Percentiles rank a stretch among this genome's conserved stretches.
Conservation (phyloP, 2,888 invertebrate genomes). For the Pandemis heparana region DNA sequence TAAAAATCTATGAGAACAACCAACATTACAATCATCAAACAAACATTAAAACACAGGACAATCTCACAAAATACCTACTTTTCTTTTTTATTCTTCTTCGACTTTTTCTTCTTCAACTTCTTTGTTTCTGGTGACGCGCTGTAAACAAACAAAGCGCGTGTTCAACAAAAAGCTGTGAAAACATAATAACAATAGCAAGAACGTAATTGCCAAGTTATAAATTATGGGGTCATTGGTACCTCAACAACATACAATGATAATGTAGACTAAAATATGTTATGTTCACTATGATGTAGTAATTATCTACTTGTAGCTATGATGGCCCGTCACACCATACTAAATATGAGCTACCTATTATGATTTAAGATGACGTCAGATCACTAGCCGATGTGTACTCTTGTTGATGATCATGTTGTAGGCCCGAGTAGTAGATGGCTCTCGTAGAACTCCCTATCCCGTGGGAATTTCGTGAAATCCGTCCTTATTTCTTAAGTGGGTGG, state of each 20-base stretch:
- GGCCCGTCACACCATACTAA: too few relatives aligned
- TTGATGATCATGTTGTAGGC: too few relatives aligned
- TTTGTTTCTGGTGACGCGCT: constrained; percentile 91
- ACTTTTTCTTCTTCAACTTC: constrained; percentile 92
- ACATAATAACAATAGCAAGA: neutral
- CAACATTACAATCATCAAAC: constrained; percentile 50
- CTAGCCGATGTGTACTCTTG: too few relatives aligned
- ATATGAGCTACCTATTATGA: too few relatives aligned
- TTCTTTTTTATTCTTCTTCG: constrained; percentile 91
- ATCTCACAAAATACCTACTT: constrained; percentile 83
- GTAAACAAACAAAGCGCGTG: constrained; percentile 42
- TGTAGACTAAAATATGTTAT: neutral
- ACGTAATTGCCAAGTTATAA: constrained; percentile 4
- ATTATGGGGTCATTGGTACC: neutral
- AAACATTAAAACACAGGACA: constrained; percentile 42
- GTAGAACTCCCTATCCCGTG: too few relatives aligned
- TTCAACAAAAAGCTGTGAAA: constrained; percentile 9
- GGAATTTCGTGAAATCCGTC: too few relatives aligned
- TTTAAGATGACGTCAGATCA: too few relatives aligned
- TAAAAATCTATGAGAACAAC: constrained; percentile 67
- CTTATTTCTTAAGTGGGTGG: too few relatives aligned
- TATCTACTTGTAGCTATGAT: too few relatives aligned
- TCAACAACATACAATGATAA: neutral
- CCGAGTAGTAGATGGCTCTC: too few relatives aligned
- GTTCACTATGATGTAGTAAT: neutral